A percentile compares a stretch with the other conserved stretches of the same genome.
Conservation (phyloP, 1,140 invertebrate species). For the Drosophila sucinea region DNA sequence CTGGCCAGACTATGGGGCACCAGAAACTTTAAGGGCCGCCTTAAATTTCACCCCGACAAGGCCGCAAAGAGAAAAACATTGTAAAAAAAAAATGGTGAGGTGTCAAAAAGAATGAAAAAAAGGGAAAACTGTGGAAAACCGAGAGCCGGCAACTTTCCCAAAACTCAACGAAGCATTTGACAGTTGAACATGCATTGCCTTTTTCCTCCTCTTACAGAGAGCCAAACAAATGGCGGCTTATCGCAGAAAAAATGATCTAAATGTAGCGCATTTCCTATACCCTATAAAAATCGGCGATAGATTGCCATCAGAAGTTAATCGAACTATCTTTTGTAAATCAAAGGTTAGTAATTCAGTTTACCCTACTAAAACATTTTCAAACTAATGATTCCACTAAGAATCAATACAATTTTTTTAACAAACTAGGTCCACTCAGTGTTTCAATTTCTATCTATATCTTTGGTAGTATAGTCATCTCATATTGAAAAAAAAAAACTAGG, state of each 20-base stretch:
- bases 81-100: background rate
- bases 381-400: too few species aligned
- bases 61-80: background rate
- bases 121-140: constrained; percentile 31
- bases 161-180: constrained; percentile 65
- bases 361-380: too few species aligned
- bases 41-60: constrained; percentile 14
- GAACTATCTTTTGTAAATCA: too few species aligned
- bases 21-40: constrained; percentile 41
- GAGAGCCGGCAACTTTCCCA: constrained; percentile 22
- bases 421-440: too few species aligned
- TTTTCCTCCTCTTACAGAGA: constrained; percentile 30
- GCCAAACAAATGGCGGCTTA: background rate
- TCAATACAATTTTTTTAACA: too few species aligned
- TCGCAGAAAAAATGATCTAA: background rate
- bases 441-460: too few species aligned
- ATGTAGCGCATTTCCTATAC: background rate
- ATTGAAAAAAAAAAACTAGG: too few species aligned
- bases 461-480: too few species aligned
- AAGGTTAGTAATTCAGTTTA: too few species aligned
- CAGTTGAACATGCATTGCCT: constrained; percentile 74
- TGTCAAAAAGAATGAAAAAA: constrained; percentile 3
- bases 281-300: constrained; percentile 26
- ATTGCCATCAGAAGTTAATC: too few species aligned
- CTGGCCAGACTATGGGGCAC: constrained; percentile 42